Evolutionary conservation across 2,113 vertebrate species (phyloP).

Genomic region (Rhegmatorhina hoffmannsi): DNA sequence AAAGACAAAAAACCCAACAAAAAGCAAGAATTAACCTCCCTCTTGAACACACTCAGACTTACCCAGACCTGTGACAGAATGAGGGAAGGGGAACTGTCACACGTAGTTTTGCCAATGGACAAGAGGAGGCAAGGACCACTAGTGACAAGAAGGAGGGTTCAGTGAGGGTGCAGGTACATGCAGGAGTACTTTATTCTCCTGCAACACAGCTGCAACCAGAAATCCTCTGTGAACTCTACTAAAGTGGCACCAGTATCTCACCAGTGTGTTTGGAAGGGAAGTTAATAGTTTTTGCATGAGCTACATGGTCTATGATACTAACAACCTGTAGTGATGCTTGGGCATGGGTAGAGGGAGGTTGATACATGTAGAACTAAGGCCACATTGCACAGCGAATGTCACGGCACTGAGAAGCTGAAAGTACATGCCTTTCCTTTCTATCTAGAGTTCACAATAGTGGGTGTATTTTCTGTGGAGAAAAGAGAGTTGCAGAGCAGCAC

Average conservation of each 20-base stretch:
- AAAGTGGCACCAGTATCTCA: neutral
- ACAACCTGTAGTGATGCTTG: neutral
- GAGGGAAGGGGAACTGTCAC: neutral
- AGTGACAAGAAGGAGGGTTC: neutral
- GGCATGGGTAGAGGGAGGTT: neutral
- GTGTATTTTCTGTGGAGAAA: neutral
- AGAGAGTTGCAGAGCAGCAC: neutral
- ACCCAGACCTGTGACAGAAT: neutral
- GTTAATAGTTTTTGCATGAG: neutral
- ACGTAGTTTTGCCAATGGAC: neutral
- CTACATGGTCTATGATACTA: neutral
- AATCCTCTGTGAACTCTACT: neutral
- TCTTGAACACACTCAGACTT: neutral
- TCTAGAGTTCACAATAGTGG: neutral
- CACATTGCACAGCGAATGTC: neutral
- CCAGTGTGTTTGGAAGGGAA: neutral
- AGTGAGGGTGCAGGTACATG: no score
- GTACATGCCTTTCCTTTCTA: neutral
- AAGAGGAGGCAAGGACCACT: neutral
- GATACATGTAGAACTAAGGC: neutral
- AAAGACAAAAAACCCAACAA: neutral
- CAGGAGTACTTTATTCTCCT: rapidly evolving
- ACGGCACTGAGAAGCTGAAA: neutral
- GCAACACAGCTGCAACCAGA: neutral
- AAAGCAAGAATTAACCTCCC: neutral